A percentile compares a stretch with the other conserved stretches of the same genome.
phyloP scores from a whole-genome alignment of 1,140 invertebrate species.

The Leptinotarsa defecta region DNA sequence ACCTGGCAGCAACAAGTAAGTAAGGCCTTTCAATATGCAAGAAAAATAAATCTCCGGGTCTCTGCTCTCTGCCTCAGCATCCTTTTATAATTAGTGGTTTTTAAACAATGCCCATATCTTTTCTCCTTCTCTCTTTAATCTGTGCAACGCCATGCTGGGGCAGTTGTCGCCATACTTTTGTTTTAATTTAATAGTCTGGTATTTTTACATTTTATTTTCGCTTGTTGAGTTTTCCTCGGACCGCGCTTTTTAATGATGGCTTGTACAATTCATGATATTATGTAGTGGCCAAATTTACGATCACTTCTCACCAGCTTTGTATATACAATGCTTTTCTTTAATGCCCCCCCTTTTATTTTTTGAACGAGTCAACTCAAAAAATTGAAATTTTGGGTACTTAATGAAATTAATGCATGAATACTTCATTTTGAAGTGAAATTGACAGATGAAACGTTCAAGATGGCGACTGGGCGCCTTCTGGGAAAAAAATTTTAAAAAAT shows the following conservation, averaged over 20 bases:
- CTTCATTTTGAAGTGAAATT: too few relatives aligned
- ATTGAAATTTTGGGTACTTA: too few relatives aligned
- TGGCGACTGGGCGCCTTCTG: too few relatives aligned
- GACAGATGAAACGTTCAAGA: too few relatives aligned
- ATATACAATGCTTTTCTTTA: too few relatives aligned
- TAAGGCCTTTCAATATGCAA: constrained; percentile 53
- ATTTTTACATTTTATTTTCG: constrained; percentile 39
- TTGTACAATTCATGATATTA: constrained; percentile 21
- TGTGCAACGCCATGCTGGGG: constrained; percentile 30
- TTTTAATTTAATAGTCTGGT: constrained; percentile 46
- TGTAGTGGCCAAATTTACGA: not conserved
- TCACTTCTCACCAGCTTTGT: not conserved
- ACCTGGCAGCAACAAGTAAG: constrained; percentile 47
- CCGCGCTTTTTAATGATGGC: constrained; percentile 18
- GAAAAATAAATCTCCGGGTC: constrained; percentile 53
- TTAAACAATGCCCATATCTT: constrained; percentile 52
- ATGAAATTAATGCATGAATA: too few relatives aligned
- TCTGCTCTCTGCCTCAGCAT: constrained; percentile 37
- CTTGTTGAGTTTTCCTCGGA: not conserved
- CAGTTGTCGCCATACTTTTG: constrained; percentile 45
- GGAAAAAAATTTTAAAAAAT: too few relatives aligned
- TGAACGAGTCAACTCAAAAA: too few relatives aligned
- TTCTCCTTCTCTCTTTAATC: constrained; percentile 37
- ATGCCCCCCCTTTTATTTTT: too few relatives aligned
- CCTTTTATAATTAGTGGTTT: constrained; percentile 54